phyloP scores from a whole-genome alignment of 2,113 vertebrate genomes.

The Chlorodrepanis virens region DNA sequence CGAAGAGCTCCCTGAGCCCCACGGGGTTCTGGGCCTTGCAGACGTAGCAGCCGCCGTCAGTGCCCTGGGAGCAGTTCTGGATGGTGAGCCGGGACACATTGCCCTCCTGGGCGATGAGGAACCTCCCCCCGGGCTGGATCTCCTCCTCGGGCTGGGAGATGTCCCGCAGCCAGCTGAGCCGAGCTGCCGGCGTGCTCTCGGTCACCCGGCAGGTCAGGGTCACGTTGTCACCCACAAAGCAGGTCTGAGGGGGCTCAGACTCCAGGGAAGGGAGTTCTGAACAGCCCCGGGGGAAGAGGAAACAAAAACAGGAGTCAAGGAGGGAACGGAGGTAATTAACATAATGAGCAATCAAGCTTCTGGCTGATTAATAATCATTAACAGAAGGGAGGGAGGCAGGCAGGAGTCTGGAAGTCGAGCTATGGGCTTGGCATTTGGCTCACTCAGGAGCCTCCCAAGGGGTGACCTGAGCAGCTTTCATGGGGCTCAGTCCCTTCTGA shows the following conservation, averaged over 20 bases:
- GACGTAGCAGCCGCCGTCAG: constrained; percentile 80
- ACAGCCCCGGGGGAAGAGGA: background rate
- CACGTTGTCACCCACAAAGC: constrained; percentile 71
- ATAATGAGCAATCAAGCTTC: background rate
- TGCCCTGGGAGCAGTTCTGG: constrained; percentile 75
- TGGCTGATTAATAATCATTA: constrained; percentile 36
- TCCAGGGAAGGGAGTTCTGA: constrained; percentile 78
- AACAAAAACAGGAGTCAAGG: background rate
- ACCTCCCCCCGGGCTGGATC: constrained; percentile 71
- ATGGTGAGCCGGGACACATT: constrained; percentile 80
- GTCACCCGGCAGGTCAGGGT: constrained; percentile 78
- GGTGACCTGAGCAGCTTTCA: background rate
- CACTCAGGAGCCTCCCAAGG: background rate
- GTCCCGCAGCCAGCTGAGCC: constrained; percentile 82
- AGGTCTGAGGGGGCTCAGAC: constrained; percentile 78
- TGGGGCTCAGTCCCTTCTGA: background rate
- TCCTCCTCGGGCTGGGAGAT: background rate
- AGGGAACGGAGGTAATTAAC: background rate
- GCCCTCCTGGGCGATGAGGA: constrained; percentile 64
- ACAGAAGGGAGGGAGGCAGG: background rate
- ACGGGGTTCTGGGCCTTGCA: constrained; percentile 88
- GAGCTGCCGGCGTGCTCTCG: constrained; percentile 72
- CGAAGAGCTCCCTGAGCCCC: constrained; percentile 71
- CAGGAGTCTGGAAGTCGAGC: background rate
- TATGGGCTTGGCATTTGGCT: background rate